Conservation (phyloP, 2,113 vertebrate genomes). For the Holacanthus passer region DNA sequence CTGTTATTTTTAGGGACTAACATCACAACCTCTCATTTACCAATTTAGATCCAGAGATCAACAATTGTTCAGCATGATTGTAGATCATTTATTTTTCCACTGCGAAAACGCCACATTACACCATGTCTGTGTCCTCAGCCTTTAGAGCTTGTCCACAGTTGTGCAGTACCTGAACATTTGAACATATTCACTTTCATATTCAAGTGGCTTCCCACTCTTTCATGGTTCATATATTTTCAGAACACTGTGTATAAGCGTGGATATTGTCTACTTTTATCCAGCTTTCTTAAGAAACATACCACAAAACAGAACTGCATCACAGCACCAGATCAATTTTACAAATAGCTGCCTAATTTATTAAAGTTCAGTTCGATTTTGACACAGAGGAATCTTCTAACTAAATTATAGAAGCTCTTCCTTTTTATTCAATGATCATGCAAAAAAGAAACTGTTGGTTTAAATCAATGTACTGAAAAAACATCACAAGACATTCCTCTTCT, state of each 20-base stretch:
- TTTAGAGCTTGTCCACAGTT: background rate
- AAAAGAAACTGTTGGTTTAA: background rate
- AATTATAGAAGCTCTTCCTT: background rate
- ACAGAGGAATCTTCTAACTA: background rate
- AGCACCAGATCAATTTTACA: background rate
- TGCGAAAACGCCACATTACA: background rate
- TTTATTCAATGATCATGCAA: background rate
- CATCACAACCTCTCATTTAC: background rate
- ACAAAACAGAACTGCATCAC: background rate
- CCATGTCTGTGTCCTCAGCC: background rate
- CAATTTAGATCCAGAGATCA: background rate
- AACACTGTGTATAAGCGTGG: background rate
- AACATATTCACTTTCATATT: background rate
- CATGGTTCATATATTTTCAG: background rate
- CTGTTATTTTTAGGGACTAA: slow-evolving; percentile 3
- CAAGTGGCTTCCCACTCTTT: background rate
- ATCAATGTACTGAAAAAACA: background rate
- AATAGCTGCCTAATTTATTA: background rate
- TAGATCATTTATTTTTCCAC: background rate
- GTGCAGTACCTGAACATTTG: background rate
- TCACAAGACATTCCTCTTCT: slow-evolving; percentile 1
- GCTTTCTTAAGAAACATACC: background rate
- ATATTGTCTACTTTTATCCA: background rate
- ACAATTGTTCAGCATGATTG: background rate
- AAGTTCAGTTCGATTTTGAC: background rate